phyloP scores from a whole-genome alignment of 2,888 invertebrate species.

The Lobophora halterata region DNA sequence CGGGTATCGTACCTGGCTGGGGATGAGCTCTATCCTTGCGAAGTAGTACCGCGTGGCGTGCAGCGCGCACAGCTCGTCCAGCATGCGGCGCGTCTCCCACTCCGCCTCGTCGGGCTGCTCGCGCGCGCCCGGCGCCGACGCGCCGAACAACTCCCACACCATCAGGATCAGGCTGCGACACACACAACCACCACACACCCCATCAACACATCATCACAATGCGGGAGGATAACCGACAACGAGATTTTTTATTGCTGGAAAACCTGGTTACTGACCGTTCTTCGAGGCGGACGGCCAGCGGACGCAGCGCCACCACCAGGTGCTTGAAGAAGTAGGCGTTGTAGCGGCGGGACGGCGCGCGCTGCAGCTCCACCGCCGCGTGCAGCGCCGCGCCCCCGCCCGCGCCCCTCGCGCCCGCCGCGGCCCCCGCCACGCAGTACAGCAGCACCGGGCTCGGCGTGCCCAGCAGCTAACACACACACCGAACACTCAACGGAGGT shows the following conservation, averaged over 20 bases:
- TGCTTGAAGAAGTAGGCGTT: conserved; percentile 95
- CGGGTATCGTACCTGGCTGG: conserved; percentile 83
- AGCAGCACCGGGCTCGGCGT: conserved; percentile 92
- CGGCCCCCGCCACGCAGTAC: conserved; percentile 83
- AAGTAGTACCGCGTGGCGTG: conserved; percentile 94
- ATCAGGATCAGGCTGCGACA: conserved; percentile 79
- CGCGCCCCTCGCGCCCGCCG: conserved; percentile 70
- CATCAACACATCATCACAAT: too few species aligned
- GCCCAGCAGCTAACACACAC: conserved; percentile 85
- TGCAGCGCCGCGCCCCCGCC: too few species aligned
- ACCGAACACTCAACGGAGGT: not conserved
- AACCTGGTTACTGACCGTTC: conserved; percentile 74
- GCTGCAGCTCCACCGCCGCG: conserved; percentile 88
- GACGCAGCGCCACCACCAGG: conserved; percentile 89
- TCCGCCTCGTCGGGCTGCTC: conserved; percentile 90
- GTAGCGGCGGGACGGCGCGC: conserved; percentile 83
- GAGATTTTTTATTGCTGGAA: not conserved
- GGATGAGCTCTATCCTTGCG: conserved; percentile 88
- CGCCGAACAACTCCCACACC: conserved; percentile 76
- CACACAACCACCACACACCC: too few species aligned
- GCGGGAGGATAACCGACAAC: not conserved
- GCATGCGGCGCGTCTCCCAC: conserved; percentile 88
- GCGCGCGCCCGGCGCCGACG: conserved; percentile 79
- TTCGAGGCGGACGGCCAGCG: conserved; percentile 92
- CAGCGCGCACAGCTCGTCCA: conserved; percentile 89